phyloP scores from a whole-genome alignment of 2,113 vertebrate genomes.

The Gulo gulo region DNA sequence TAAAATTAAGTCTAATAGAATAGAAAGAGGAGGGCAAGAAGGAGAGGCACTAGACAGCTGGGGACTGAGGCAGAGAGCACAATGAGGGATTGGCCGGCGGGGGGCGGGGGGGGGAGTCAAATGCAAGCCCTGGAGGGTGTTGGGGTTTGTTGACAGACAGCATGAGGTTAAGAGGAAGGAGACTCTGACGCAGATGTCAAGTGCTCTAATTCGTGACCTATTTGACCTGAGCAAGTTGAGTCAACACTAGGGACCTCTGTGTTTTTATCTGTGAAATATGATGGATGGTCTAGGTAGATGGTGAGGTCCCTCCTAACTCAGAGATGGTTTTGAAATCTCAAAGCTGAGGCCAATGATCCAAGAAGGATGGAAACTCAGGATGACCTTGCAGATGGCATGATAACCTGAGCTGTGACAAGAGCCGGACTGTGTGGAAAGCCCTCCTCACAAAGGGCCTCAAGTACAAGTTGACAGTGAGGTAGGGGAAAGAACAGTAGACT shows the following conservation, averaged over 20 bases:
- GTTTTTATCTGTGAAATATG: background rate
- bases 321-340: background rate
- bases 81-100: background rate
- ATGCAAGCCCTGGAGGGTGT: no score
- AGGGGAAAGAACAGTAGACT: background rate
- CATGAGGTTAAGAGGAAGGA: background rate
- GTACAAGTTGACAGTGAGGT: background rate
- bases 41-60: background rate
- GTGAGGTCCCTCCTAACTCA: background rate
- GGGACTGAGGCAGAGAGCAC: background rate
- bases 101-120: background rate
- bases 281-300: background rate
- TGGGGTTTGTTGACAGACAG: background rate
- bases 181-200: rapidly evolving
- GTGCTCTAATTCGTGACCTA: background rate
- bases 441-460: no score
- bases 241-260: background rate
- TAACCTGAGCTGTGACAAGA: background rate
- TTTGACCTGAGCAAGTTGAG: background rate
- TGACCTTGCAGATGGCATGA: background rate
- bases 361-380: background rate
- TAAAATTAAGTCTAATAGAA: constrained; percentile 42
- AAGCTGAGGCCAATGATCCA: background rate
- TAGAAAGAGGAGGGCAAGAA: background rate
- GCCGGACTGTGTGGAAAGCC: no score